These are phyloP conservation scores for Lepidurus couesii DNA, from an alignment of 1,140 invertebrate species.

Conservation along the genomic window DNA sequence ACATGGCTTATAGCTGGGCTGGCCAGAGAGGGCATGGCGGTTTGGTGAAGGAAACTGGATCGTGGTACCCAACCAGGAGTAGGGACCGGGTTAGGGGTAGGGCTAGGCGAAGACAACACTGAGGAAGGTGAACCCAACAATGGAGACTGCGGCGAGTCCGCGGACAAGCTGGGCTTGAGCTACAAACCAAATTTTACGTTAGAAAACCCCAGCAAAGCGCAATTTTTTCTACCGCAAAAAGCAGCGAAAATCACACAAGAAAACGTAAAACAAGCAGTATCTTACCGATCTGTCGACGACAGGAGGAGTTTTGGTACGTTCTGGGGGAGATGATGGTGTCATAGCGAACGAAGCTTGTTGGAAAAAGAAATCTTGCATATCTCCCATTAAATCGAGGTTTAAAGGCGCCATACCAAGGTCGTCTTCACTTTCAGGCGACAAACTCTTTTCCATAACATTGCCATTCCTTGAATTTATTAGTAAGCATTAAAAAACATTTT, in stretches of 20 bases:
- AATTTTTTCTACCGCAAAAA: not conserved
- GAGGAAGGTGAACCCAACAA: constrained; percentile 35
- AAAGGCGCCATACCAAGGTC: constrained; percentile 47
- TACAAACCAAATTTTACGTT: constrained; percentile 41
- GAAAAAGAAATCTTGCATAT: constrained; percentile 57
- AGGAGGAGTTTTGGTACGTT: constrained; percentile 42
- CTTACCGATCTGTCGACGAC: constrained; percentile 53
- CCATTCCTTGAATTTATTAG: constrained; percentile 43
- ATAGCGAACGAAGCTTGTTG: constrained; percentile 42
- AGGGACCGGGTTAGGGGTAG: constrained; percentile 3
- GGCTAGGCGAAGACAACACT: constrained; percentile 29
- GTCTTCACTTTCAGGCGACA: constrained; percentile 39
- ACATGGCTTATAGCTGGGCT: not conserved
- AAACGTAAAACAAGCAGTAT: constrained; percentile 34
- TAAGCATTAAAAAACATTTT: constrained; percentile 49
- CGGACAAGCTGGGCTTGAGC: constrained; percentile 31
- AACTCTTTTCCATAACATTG: constrained; percentile 50
- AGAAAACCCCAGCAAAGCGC: constrained; percentile 42
- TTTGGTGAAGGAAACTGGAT: constrained; percentile 1
- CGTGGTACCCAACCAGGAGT: not conserved
- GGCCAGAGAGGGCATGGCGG: not conserved
- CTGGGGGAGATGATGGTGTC: constrained; percentile 40
- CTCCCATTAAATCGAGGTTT: constrained; percentile 60
- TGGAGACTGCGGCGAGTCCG: constrained; percentile 35
- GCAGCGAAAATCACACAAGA: constrained; percentile 30